phyloP scores from a whole-genome alignment of 2,888 invertebrate genomes.

The Diadegma fenestrale region DNA sequence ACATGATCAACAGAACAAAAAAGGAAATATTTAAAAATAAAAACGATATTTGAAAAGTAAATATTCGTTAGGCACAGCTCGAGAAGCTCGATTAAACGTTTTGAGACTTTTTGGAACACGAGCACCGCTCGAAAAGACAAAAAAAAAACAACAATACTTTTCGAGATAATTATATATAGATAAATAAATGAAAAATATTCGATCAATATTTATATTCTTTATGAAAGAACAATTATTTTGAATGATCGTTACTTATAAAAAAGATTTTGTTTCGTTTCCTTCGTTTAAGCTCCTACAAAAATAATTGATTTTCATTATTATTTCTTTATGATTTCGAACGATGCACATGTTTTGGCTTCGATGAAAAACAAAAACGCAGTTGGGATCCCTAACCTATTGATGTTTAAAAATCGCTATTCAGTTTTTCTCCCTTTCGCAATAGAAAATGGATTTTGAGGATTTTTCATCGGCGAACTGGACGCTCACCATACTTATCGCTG shows the following conservation, averaged over 20 bases:
- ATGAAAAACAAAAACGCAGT: not conserved
- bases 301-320: constrained; percentile 11
- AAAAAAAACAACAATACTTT: constrained; percentile 40
- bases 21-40: constrained; percentile 45
- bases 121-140: constrained; percentile 20
- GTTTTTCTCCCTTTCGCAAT: constrained; percentile 14
- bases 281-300: constrained; percentile 14
- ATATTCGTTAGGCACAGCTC: constrained; percentile 74
- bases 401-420: not conserved
- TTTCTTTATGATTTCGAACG: constrained; percentile 9
- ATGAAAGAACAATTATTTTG: constrained; percentile 18
- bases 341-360: constrained; percentile 10
- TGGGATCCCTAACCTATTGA: constrained; percentile 26
- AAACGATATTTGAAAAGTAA: constrained; percentile 65
- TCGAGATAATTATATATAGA: constrained; percentile 11
- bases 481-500: constrained; percentile 30
- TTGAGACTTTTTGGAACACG: constrained; percentile 48
- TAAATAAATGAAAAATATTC: constrained; percentile 10
- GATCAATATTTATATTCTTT: constrained; percentile 45
- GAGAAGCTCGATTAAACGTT: constrained; percentile 68
- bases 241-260: not conserved
- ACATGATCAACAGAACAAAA: constrained; percentile 26
- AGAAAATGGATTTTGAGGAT: constrained; percentile 27
- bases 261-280: not conserved
- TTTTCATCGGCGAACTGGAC: constrained; percentile 32